Evolutionary conservation across 2,797 vertebrate species (phyloP), one percentile per base, ranked within the genome.

Genomic region (Crocodylus rhombifer): DNA sequence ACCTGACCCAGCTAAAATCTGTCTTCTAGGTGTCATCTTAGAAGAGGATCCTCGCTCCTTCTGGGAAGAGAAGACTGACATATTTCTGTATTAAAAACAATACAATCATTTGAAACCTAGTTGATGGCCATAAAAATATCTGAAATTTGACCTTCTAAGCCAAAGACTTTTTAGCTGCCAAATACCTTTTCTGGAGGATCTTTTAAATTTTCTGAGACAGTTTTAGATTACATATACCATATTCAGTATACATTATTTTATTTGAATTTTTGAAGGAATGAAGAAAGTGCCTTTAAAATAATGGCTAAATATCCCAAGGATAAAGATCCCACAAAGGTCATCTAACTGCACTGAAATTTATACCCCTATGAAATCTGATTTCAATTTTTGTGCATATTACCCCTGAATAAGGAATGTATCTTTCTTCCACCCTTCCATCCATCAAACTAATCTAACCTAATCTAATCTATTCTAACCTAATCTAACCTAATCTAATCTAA

Each of bases 381-480:
- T 63, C 14, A 75, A 30, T 80, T 80, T 69, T 84, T 90, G 92
- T 84, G 42, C 64, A 11, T 80, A 80, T 87, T 88, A 26, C 63
- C 82, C 21, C 91, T 84, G 42, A 92, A 89, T 92, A 82, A 8
- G 26, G 77, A 89, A 77, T 92, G 61, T 71, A 36, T 63, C 77
- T 20, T 87, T 75, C 80, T 94, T 93, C 71, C 60, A 81, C 63
- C 92, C 82, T 67, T 92, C 23, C 33, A 25, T 5, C 65, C n/a
- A 57, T 87, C 94, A 92, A 89, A 90, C 93, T 91, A 93, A 21
- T 61, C 28, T 94, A 83, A 94, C 81, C 65, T 79, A 71, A 93
- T 95, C 74, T 88, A 89, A 94, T 89, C 77, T 86, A 91, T 93
- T 91, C 87, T 88, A 88, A 3, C 13, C 80, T 86, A 92, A 94